Conservation (phyloP, 2,888 invertebrate species). For the Linnaemya vulpina region DNA sequence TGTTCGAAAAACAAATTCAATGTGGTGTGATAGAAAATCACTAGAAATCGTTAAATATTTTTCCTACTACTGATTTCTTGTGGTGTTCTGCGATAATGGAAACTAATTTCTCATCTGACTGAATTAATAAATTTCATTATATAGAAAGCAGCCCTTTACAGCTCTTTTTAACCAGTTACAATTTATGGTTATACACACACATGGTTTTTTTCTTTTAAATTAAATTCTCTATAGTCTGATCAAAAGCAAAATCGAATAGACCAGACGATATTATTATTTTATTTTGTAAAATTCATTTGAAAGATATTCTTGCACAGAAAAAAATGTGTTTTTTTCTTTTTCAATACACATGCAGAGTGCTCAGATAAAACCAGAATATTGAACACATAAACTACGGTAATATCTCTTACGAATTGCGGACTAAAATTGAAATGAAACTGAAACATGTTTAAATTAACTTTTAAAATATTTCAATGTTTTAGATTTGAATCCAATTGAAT, state of each 20-base stretch:
- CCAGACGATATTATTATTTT: constrained; percentile 60
- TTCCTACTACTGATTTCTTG: too few species aligned
- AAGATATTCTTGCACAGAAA: constrained; percentile 38
- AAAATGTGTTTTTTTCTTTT: background rate
- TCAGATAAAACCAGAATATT: constrained; percentile 27
- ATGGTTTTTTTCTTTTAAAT: constrained; percentile 56
- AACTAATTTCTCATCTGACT: too few species aligned
- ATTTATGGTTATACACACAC: constrained; percentile 42
- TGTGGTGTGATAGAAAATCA: too few species aligned
- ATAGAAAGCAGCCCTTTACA: constrained; percentile 3
- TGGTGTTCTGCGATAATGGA: too few species aligned
- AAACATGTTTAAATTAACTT: background rate
- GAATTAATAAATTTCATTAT: too few species aligned
- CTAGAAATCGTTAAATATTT: too few species aligned
- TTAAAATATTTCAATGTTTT: background rate
- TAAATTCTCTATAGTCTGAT: constrained; percentile 55
- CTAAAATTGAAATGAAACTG: background rate
- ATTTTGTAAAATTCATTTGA: constrained; percentile 54
- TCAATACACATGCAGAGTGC: constrained; percentile 17
- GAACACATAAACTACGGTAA: constrained; percentile 22
- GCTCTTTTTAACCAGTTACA: constrained; percentile 10
- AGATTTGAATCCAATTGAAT: background rate
- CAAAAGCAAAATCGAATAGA: constrained; percentile 48
- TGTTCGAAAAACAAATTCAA: too few species aligned
- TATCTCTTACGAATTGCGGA: constrained; percentile 12